A percentile compares a stretch with the other conserved stretches of the same genome.
phyloP scores from a whole-genome alignment of 2,797 vertebrate genomes.

The Platalea minor region DNA sequence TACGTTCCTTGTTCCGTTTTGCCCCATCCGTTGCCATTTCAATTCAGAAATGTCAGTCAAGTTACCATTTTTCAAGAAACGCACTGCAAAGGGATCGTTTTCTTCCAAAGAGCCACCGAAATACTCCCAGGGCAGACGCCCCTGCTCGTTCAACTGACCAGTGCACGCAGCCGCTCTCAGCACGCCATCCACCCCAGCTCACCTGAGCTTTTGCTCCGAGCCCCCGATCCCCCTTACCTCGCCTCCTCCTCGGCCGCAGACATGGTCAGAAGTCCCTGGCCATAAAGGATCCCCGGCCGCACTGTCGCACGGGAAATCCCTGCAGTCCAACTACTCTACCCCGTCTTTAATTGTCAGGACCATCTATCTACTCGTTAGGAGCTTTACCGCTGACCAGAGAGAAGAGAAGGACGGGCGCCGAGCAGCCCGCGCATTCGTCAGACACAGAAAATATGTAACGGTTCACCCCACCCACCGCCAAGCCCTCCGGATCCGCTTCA shows the following conservation, averaged over 20 bases:
- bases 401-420: neutral
- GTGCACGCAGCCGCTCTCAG: no score
- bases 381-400: neutral
- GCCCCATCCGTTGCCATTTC: neutral
- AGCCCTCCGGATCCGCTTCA: neutral
- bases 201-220: neutral
- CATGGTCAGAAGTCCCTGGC: neutral
- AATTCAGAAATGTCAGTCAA: neutral
- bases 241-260: neutral
- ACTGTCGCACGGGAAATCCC: neutral
- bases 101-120: neutral
- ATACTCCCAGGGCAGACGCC: neutral
- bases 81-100: neutral
- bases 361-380: fast-evolving
- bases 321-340: neutral
- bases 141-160: fast-evolving
- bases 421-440: neutral
- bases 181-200: neutral
- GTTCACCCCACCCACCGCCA: constrained; percentile 11
- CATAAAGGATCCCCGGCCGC: neutral
- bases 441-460: neutral
- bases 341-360: fast-evolving
- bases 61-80: fast-evolving
- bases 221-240: neutral
- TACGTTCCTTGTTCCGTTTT: fast-evolving